Conservation (phyloP, 2,797 vertebrate genomes). For the Onychomys torridus region DNA sequence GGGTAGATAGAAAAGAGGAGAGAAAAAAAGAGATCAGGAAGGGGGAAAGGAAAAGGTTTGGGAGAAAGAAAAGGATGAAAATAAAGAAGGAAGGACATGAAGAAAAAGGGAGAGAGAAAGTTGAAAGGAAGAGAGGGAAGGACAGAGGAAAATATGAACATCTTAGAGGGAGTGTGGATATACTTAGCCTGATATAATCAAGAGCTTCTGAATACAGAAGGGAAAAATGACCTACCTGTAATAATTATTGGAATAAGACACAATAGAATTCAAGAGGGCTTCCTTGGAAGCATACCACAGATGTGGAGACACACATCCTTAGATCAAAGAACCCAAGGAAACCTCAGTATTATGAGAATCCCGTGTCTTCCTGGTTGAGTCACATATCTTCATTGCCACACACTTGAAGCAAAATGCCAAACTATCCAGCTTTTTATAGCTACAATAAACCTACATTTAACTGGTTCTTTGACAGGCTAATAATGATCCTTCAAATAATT, state of each 20-base stretch:
- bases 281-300: not conserved
- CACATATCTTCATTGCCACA: not conserved
- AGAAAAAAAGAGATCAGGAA: not conserved
- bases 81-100: not conserved
- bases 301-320: not conserved
- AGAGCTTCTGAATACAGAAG: not conserved
- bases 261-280: not conserved
- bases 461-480: not conserved
- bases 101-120: not conserved
- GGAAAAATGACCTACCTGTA: not conserved
- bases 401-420: not conserved
- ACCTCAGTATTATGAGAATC: not conserved
- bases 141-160: not conserved
- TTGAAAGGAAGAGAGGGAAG: not conserved
- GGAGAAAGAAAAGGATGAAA: fast-evolving
- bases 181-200: not conserved
- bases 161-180: not conserved
- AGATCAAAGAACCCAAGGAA: not conserved
- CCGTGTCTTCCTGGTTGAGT: not conserved
- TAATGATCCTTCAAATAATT: not conserved
- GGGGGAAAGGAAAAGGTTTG: fast-evolving
- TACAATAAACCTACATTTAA: not conserved
- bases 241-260: not conserved
- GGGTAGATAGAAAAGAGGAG: not conserved
- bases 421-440: not conserved